phyloP scores from a whole-genome alignment of 2,113 vertebrate genomes.

The Nibea albiflora region DNA sequence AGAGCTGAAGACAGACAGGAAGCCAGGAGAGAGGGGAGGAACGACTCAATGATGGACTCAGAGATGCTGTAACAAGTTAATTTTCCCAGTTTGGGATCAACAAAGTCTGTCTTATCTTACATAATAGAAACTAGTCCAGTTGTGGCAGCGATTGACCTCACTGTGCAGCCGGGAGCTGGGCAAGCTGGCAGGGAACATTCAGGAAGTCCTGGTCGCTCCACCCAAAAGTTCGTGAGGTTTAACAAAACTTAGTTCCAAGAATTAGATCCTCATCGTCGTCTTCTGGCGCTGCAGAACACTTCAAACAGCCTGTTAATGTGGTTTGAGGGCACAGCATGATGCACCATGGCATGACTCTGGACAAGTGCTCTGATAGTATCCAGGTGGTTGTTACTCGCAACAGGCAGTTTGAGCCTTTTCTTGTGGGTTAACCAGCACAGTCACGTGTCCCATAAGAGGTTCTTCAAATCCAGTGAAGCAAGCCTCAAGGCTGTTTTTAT shows the following conservation, averaged over 20 bases:
- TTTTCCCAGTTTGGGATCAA: no score
- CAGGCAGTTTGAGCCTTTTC: slow-evolving; percentile 25
- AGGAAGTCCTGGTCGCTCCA: slow-evolving; percentile 5
- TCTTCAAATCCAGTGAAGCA: slow-evolving; percentile 46
- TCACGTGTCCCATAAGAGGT: slow-evolving; percentile 65
- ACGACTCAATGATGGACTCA: no score
- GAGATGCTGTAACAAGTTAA: no score
- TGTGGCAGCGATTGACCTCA: background rate
- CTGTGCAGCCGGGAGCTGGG: slow-evolving; percentile 6
- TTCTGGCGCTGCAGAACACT: slow-evolving; percentile 28
- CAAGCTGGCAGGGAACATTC: background rate
- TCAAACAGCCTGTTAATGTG: slow-evolving; percentile 32
- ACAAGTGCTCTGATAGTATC: slow-evolving; percentile 16
- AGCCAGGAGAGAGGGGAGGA: no score
- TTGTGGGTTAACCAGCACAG: slow-evolving; percentile 51
- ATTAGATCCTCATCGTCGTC: slow-evolving; percentile 22
- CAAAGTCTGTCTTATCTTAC: no score
- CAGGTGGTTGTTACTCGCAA: slow-evolving; percentile 23
- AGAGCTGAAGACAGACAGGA: no score
- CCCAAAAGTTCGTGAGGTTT: slow-evolving; percentile 9
- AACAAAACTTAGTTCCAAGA: slow-evolving; percentile 23
- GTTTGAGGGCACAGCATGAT: slow-evolving; percentile 18
- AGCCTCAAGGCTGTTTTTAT: slow-evolving; percentile 43
- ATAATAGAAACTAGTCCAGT: background rate
- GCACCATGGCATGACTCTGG: slow-evolving; percentile 25